Evolutionary conservation across 30 jellyfish, hydroid and myxozoan genomes (phyloP).

Genomic region (Phacellophora camtschatica): DNA sequence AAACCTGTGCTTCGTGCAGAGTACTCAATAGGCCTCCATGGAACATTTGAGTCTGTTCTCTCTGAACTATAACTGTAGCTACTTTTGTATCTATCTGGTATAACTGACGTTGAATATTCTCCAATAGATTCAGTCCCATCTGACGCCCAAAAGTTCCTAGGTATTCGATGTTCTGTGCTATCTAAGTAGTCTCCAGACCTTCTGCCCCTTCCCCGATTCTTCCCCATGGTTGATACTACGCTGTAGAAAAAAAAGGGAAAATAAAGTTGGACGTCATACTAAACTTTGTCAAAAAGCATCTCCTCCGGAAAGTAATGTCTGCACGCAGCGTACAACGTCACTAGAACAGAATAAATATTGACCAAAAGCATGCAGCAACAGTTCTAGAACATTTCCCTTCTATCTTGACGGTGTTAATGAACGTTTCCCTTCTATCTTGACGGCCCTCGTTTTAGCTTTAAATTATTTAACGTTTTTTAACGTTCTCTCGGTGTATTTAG

Average conservation of each 20-base stretch:
- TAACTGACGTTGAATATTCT: background rate
- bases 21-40: slow-evolving; percentile 13
- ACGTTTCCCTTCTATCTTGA: background rate
- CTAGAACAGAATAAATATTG: too few relatives aligned
- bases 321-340: too few relatives aligned
- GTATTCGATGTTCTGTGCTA: slow-evolving; percentile 5
- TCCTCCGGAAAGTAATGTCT: too few relatives aligned
- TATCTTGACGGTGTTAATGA: background rate
- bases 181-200: background rate
- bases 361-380: too few relatives aligned
- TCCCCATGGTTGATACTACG: background rate
- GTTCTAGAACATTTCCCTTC: background rate
- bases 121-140: background rate
- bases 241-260: background rate
- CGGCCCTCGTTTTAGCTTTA: background rate
- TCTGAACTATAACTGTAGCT: background rate
- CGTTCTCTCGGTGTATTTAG: too few relatives aligned
- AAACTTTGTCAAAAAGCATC: too few relatives aligned
- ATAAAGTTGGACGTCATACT: too few relatives aligned
- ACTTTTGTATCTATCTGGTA: slow-evolving; percentile 4
- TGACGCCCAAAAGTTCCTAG: slow-evolving; percentile 45
- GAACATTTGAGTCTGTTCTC: slow-evolving; percentile 5
- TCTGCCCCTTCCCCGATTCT: slow-evolving; percentile 1
- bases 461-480: too few relatives aligned
- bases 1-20: background rate